Percentiles rank a stretch among this genome's conserved stretches.
Evolutionary conservation across 2,888 invertebrate genomes (phyloP).

Genomic region (Drosophila multiciliata): DNA sequence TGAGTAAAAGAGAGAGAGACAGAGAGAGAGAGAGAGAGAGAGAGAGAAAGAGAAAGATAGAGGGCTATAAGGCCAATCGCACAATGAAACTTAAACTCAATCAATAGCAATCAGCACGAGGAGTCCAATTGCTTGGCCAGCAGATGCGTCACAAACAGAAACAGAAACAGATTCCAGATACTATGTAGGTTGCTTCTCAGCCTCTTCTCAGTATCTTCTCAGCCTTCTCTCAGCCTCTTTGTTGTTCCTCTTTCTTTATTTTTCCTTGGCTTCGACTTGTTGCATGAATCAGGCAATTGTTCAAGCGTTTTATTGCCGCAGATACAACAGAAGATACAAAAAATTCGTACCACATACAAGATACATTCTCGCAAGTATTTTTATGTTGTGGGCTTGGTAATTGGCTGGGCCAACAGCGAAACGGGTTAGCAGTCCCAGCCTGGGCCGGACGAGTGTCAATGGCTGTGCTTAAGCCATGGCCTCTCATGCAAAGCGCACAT

Average conservation of each 20-base stretch:
- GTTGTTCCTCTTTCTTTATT: background rate
- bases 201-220: conserved; percentile 15
- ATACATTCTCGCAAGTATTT: conserved; percentile 47
- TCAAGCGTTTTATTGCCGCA: conserved; percentile 44
- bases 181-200: conserved; percentile 42
- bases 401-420: conserved; percentile 65
- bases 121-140: conserved; percentile 30
- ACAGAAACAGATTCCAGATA: conserved; percentile 27
- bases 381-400: conserved; percentile 71
- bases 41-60: background rate
- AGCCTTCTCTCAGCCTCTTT: conserved; percentile 7
- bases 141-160: conserved; percentile 50
- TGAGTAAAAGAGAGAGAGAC: background rate
- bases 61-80: conserved; percentile 7
- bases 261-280: conserved; percentile 23
- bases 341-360: conserved; percentile 37
- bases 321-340: conserved; percentile 35
- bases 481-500: conserved; percentile 58
- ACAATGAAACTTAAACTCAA: conserved; percentile 45
- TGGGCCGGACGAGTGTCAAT: conserved; percentile 41
- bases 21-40: background rate
- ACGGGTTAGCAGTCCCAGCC: conserved; percentile 42
- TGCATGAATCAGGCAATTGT: conserved; percentile 76
- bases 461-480: conserved; percentile 39
- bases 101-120: conserved; percentile 52